phyloP scores from a whole-genome alignment of 2,797 vertebrate genomes.

The Esox masquinongy region DNA sequence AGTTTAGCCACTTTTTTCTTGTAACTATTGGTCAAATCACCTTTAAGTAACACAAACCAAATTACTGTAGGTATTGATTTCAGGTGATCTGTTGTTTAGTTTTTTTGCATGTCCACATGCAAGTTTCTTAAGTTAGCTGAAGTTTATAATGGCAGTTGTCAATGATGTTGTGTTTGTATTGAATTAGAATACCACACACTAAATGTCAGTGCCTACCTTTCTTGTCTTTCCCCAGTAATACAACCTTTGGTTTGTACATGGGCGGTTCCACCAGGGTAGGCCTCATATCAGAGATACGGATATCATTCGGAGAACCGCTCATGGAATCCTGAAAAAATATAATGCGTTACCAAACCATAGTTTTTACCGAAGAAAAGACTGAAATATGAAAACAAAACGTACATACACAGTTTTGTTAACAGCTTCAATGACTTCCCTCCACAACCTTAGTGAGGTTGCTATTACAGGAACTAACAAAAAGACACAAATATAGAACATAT shows the following conservation, averaged over 20 bases:
- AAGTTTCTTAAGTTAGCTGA: too few relatives aligned
- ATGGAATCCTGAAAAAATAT: conserved; percentile 84
- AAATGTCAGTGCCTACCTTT: conserved; percentile 83
- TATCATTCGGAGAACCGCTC: conserved; percentile 94
- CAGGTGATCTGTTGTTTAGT: too few relatives aligned
- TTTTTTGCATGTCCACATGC: too few relatives aligned
- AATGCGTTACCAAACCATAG: background rate
- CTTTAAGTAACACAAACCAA: too few relatives aligned
- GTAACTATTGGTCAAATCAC: too few relatives aligned
- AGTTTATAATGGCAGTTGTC: too few relatives aligned
- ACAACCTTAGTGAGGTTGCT: background rate
- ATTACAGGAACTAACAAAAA: background rate
- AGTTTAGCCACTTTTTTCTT: too few relatives aligned
- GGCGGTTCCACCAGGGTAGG: conserved; percentile 95
- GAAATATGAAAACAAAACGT: background rate
- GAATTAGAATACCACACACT: background rate
- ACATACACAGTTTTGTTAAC: background rate
- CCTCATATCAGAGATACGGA: conserved; percentile 97
- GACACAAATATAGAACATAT: background rate
- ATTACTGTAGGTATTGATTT: too few relatives aligned
- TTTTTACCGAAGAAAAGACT: background rate
- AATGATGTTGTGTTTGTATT: background rate
- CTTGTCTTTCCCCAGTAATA: conserved; percentile 97
- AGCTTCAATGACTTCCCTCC: background rate
- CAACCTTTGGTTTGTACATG: conserved; percentile 97